These are phyloP conservation scores for Physocephala rufipes DNA, from an alignment of 2,888 invertebrate species.

Conservation along the genomic window DNA sequence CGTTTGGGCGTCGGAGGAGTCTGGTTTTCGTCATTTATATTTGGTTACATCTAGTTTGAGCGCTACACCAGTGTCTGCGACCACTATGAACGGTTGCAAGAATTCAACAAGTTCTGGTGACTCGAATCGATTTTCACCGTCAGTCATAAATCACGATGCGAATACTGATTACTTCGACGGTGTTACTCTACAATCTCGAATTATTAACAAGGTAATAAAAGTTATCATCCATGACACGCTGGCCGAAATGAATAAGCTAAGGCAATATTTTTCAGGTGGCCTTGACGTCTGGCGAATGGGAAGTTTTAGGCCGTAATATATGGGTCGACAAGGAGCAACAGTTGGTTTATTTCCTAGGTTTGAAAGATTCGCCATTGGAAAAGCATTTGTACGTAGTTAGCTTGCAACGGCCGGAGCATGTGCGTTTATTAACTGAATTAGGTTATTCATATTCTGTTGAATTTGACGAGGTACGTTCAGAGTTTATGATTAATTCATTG, in stretches of 20 bases:
- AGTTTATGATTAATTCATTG: too few relatives aligned
- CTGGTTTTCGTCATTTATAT: conserved; percentile 89
- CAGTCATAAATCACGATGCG: conserved; percentile 47
- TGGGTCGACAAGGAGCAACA: conserved; percentile 85
- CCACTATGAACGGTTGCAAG: conserved; percentile 68
- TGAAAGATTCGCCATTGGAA: conserved; percentile 90
- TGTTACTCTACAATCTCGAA: conserved; percentile 69
- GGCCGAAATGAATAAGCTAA: neutral
- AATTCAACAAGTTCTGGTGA: conserved; percentile 38
- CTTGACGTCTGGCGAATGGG: conserved; percentile 93
- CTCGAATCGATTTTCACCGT: conserved; percentile 36
- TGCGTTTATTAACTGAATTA: conserved; percentile 79
- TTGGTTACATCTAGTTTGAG: conserved; percentile 74
- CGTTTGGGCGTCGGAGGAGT: conserved; percentile 93
- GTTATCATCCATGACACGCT: neutral
- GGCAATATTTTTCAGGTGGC: conserved; percentile 66
- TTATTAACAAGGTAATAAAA: conserved; percentile 70
- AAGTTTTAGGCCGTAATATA: conserved; percentile 83
- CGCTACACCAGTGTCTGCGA: conserved; percentile 49
- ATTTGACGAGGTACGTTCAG: conserved; percentile 74
- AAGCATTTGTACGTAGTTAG: conserved; percentile 91
- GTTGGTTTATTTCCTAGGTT: conserved; percentile 89
- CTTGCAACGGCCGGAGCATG: conserved; percentile 75
- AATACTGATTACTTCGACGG: conserved; percentile 56
- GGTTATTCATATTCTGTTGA: conserved; percentile 88